Conservation (phyloP, 2,113 vertebrate genomes). For the Hyperopisus bebe region DNA sequence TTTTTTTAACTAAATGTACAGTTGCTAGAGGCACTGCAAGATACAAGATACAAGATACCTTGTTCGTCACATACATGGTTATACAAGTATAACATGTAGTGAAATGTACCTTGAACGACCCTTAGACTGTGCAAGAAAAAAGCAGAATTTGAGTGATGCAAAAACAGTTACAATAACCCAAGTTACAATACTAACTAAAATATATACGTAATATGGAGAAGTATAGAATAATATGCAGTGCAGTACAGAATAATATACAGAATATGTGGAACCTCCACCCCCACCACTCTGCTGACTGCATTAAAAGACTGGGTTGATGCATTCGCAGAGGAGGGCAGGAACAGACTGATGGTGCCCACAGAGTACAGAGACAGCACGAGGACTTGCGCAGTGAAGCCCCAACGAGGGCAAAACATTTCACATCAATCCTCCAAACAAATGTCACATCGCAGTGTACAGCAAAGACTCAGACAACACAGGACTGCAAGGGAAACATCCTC, state of each 20-base stretch:
- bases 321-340: background rate
- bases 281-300: background rate
- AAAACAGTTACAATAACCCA: too few relatives aligned
- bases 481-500: background rate
- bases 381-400: background rate
- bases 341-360: background rate
- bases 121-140: too few relatives aligned
- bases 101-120: too few relatives aligned
- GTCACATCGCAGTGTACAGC: background rate
- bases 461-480: background rate
- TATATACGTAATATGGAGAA: too few relatives aligned
- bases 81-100: too few relatives aligned
- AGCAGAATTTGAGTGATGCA: too few relatives aligned
- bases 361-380: background rate
- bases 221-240: too few relatives aligned
- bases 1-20: background rate
- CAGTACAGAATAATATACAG: too few relatives aligned
- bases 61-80: too few relatives aligned
- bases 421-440: background rate
- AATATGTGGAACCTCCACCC: background rate
- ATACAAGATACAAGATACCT: too few relatives aligned
- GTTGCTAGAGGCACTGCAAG: background rate
- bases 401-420: background rate
- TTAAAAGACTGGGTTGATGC: background rate
- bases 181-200: too few relatives aligned